Evolutionary conservation across 2,797 vertebrate species (phyloP).

Genomic region (Remorina albescens): DNA sequence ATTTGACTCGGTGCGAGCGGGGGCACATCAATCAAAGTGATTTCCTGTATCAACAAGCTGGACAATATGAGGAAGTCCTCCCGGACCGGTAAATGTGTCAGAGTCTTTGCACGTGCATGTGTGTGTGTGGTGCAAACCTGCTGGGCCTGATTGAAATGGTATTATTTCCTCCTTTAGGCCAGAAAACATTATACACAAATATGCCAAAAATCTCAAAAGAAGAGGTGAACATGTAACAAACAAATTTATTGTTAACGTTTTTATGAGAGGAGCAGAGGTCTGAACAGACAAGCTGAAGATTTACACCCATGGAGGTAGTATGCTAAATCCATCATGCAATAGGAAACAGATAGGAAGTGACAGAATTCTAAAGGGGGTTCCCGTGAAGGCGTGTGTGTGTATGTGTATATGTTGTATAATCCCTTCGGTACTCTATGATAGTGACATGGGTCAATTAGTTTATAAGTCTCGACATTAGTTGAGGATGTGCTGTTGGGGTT

Average conservation of each 20-base stretch:
- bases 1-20: constrained; percentile 20
- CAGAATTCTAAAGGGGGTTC: constrained; percentile 43
- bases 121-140: constrained; percentile 17
- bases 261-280: no score
- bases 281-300: background rate
- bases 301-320: background rate
- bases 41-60: constrained; percentile 72
- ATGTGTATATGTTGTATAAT: background rate
- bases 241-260: no score
- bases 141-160: background rate
- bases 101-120: constrained; percentile 8
- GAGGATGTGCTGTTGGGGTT: constrained; percentile 24
- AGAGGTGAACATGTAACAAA: background rate
- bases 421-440: constrained; percentile 6
- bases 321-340: constrained; percentile 67
- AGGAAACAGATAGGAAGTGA: constrained; percentile 62
- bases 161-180: constrained; percentile 22
- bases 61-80: constrained; percentile 78
- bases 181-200: constrained; percentile 8
- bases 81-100: constrained; percentile 26
- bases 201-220: background rate
- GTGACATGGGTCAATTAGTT: constrained; percentile 35
- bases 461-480: constrained; percentile 4
- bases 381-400: constrained; percentile 15
- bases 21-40: constrained; percentile 66